Conservation (phyloP, 2,797 vertebrate species). For the Stomatorhinus walkeri region DNA sequence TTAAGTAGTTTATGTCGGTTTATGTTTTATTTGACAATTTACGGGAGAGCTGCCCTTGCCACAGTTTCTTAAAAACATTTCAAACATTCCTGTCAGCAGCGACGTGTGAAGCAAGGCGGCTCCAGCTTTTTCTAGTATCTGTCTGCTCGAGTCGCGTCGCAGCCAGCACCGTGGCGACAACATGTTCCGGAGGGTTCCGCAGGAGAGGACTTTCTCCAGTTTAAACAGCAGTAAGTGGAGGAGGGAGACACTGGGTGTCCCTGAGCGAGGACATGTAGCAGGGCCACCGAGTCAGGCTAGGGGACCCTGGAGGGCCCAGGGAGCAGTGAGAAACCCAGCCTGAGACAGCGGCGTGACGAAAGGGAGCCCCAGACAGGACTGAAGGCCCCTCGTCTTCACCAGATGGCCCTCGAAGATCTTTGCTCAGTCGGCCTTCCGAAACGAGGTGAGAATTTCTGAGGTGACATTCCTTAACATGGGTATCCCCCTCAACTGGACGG, state of each 20-base stretch:
- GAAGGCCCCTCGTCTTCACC: neutral
- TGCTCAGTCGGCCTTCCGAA: neutral
- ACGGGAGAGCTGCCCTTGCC: neutral
- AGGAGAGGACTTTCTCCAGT: neutral
- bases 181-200: neutral
- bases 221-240: neutral
- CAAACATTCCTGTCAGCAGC: neutral
- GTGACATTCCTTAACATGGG: neutral
- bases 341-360: neutral
- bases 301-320: neutral
- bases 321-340: neutral
- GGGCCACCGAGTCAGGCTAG: neutral
- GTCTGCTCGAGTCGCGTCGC: neutral
- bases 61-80: neutral
- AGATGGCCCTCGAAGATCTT: neutral
- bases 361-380: neutral
- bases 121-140: neutral
- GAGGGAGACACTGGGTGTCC: neutral
- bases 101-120: neutral
- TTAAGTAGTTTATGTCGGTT: neutral
- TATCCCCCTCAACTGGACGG: slow-evolving; percentile 38
- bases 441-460: neutral
- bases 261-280: neutral
- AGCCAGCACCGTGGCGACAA: neutral
- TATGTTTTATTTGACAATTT: neutral